Percentiles rank a stretch among this genome's conserved stretches.
These are phyloP conservation scores for Globodera ellingtonae DNA, from an alignment of 1,140 invertebrate genomes.

Conservation along the genomic window DNA sequence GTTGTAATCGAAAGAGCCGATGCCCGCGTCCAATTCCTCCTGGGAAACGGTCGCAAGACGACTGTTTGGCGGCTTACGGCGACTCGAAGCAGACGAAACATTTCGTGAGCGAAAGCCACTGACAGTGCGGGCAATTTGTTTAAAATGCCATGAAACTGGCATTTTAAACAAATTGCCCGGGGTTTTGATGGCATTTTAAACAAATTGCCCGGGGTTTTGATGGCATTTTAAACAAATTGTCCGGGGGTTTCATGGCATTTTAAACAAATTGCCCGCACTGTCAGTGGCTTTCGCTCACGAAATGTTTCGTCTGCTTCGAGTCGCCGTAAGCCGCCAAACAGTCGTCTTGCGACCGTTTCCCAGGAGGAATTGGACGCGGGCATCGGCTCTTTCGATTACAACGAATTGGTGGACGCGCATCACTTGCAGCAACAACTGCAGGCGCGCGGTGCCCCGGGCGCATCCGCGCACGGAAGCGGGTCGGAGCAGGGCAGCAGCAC, in stretches of 20 bases:
- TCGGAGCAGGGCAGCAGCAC: slow-evolving; percentile 12
- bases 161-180: too few relatives aligned
- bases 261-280: background rate
- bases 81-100: slow-evolving; percentile 23
- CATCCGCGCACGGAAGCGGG: slow-evolving; percentile 15
- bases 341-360: slow-evolving; percentile 46
- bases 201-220: too few relatives aligned
- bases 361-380: slow-evolving; percentile 58
- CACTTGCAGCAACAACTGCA: slow-evolving; percentile 50
- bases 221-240: too few relatives aligned
- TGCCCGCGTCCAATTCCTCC: slow-evolving; percentile 60
- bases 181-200: too few relatives aligned
- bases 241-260: too few relatives aligned
- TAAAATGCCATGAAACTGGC: too few relatives aligned
- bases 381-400: slow-evolving; percentile 64
- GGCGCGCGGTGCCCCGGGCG: slow-evolving; percentile 7
- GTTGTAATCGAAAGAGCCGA: slow-evolving; percentile 64
- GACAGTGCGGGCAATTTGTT: background rate
- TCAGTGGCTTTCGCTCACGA: slow-evolving; percentile 34
- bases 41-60: slow-evolving; percentile 47
- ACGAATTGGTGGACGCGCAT: slow-evolving; percentile 58
- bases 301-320: slow-evolving; percentile 31
- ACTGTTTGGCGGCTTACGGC: slow-evolving; percentile 18
- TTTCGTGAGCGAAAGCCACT: slow-evolving; percentile 39
- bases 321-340: slow-evolving; percentile 18